Base-by-base conservation (phyloP, 2,888 invertebrate genomes). In the Belgica antarctica region DNA sequence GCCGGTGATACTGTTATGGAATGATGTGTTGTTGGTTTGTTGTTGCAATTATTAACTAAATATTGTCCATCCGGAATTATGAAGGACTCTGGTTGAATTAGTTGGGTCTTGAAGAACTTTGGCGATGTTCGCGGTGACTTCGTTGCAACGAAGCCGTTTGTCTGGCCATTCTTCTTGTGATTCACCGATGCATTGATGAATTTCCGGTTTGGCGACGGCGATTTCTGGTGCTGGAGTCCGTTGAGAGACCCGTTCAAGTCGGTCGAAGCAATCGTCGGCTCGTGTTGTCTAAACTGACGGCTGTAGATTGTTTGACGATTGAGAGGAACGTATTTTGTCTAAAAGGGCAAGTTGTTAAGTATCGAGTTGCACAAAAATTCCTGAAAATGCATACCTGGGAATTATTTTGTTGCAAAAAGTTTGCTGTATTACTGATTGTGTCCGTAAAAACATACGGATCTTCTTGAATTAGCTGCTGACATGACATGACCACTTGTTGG, bases 361-460 rank as follows among this genome's bases (percentile, higher is more conserved):
- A 34, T 62, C 62, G 34, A 19, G 24, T 62, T 62, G n/a, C 62
- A 62, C 22, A 15, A 25, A 27, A 41, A 46, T 62, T 31, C 7
- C 19, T 15, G 3, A 19, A 52, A 7, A 41, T 52, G 7, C n/a
- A 61, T 46, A 70, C 70, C 25, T 59, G 61, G 25, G 59, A 70
- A 61, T 70, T 70, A 22, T 61, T 59, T 70, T 70, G 52, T 24
- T 70, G 59, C 41, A 61, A 25, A 31, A 61, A 36, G 27, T 12
- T 70, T 61, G 61, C 31, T 22, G 70, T 19, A 24, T 41, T 61
- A 70, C 70, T 70, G 17, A 61, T 31, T 22, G 79, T 77, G 75
- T 80, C 80, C 77, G 80, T 79, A 75, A 80, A 80, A 72, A 78
- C 79, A 77, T 80, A 80, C 73, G 80, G 80, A 79, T 80, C 80